A percentile compares a stretch with the other conserved stretches of the same genome.
Conservation (phyloP, 1,140 invertebrate species). For the Bicyclus anynana region DNA sequence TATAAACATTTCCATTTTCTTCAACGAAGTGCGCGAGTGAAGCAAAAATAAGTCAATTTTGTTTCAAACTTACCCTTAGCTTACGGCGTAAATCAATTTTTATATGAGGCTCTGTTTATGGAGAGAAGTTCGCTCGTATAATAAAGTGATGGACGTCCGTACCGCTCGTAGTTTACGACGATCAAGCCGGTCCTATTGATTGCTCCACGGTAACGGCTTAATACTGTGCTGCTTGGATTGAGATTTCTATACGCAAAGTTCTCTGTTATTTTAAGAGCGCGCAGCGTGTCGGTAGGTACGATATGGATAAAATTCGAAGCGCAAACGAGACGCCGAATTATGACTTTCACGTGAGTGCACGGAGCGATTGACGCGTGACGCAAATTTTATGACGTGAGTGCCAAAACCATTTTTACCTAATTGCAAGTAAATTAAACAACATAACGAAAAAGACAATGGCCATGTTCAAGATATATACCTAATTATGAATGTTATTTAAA, state of each 20-base stretch:
- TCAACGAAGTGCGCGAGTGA: not conserved
- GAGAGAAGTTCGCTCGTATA: constrained; percentile 1
- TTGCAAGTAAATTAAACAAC: no score
- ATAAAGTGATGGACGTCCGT: not conserved
- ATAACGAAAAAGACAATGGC: no score
- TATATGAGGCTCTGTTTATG: constrained; percentile 2
- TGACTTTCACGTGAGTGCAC: no score
- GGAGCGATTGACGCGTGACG: no score
- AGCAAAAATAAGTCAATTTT: not conserved
- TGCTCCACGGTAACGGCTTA: not conserved
- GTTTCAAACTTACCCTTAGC: not conserved
- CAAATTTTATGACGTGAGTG: no score
- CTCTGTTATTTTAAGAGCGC: no score
- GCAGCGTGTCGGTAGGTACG: not conserved
- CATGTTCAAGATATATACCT: no score
- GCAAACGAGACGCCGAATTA: no score
- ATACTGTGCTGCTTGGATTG: not conserved
- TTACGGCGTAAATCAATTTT: constrained; percentile 4
- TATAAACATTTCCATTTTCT: not conserved
- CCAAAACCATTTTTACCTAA: no score
- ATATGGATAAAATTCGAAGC: no score
- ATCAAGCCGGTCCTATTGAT: not conserved
- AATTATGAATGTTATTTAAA: no score
- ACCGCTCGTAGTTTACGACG: not conserved
- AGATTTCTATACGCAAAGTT: not conserved